These are phyloP conservation scores for Drosophila sturtevanti DNA, from an alignment of 1,140 invertebrate species.

Conservation along the genomic window DNA sequence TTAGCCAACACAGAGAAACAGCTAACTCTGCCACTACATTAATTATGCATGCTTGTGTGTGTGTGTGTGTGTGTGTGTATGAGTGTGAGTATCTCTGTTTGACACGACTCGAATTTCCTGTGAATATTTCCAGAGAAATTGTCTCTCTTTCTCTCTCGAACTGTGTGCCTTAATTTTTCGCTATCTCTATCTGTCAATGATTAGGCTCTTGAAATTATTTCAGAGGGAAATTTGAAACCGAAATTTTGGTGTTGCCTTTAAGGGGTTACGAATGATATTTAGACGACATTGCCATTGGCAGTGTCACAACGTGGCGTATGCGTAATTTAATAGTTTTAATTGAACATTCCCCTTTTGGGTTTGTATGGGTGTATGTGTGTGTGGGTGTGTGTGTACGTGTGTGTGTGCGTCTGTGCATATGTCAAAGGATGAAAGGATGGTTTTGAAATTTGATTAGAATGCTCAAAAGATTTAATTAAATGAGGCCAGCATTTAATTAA, in stretches of 20 bases:
- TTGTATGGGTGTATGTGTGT: background rate
- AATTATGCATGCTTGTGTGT: constrained; percentile 68
- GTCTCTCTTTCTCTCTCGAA: background rate
- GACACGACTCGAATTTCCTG: constrained; percentile 66
- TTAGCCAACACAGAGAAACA: constrained; percentile 46
- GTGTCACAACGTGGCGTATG: constrained; percentile 36
- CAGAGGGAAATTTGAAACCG: constrained; percentile 1
- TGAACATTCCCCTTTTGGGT: constrained; percentile 50
- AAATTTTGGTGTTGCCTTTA: constrained; percentile 34
- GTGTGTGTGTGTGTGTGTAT: constrained; percentile 11
- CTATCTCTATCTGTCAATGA: background rate
- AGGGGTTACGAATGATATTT: constrained; percentile 59
- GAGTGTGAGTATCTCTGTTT: constrained; percentile 25
- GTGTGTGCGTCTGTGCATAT: constrained; percentile 4
- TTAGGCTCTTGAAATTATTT: constrained; percentile 3
- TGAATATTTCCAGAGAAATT: constrained; percentile 29
- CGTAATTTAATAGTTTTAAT: constrained; percentile 80
- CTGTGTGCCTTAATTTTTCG: background rate
- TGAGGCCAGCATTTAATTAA: constrained; percentile 38
- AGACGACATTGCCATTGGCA: constrained; percentile 25
- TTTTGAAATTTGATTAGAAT: constrained; percentile 46
- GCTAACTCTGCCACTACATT: constrained; percentile 43
- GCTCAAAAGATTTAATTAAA: constrained; percentile 21
- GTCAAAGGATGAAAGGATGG: constrained; percentile 19
- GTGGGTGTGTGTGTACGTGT: background rate